Conservation (phyloP, 2,888 invertebrate species). For the Trissolcus brochymenae region DNA sequence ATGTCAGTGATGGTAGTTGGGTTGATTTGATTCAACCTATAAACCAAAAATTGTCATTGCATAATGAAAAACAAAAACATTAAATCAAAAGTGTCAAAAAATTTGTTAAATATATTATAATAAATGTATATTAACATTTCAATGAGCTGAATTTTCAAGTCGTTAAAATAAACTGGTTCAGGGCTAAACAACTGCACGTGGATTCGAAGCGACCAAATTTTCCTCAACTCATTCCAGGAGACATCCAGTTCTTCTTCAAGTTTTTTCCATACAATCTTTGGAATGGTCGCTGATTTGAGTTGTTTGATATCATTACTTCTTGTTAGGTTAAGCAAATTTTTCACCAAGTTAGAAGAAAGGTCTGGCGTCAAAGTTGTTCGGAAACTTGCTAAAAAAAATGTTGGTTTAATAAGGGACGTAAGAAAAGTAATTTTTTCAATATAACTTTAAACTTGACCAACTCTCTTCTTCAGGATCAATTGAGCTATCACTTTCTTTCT, state of each 20-base stretch:
- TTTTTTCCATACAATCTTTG: conserved; percentile 65
- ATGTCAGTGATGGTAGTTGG: neutral
- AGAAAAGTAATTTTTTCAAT: neutral
- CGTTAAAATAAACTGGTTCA: conserved; percentile 45
- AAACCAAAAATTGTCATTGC: neutral
- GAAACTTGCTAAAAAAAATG: neutral
- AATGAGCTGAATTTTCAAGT: conserved; percentile 28
- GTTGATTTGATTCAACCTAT: neutral
- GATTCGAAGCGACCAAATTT: conserved; percentile 62
- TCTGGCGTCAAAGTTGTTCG: conserved; percentile 12
- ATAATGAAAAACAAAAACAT: neutral
- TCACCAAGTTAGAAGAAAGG: conserved; percentile 59
- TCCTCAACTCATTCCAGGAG: neutral
- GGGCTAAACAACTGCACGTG: conserved; percentile 69
- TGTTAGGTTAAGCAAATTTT: conserved; percentile 61
- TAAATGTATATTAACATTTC: conserved; percentile 6
- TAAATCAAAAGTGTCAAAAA: too few species aligned
- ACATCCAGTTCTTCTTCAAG: conserved; percentile 3
- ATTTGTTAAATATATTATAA: neutral
- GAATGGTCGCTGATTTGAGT: conserved; percentile 66
- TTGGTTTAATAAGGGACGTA: neutral
- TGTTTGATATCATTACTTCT: conserved; percentile 61
- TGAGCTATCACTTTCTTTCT: neutral
- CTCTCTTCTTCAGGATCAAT: neutral
- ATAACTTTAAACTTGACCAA: neutral